These are phyloP conservation scores for Irena cyanogastra DNA, from an alignment of 2,113 vertebrate species.

Conservation along the genomic window DNA sequence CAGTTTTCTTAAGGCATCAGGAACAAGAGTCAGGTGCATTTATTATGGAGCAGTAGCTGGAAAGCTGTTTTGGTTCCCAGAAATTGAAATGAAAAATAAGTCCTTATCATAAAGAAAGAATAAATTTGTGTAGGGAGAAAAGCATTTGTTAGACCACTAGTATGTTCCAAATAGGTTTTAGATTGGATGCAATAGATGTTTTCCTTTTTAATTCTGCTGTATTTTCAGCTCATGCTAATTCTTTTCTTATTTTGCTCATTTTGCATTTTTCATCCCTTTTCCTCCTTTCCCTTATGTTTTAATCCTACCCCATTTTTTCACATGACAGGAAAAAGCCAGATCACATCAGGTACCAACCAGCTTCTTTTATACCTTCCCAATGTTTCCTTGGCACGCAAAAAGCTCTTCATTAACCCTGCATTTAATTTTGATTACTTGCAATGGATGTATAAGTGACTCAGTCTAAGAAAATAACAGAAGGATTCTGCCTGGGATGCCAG, in stretches of 20 bases:
- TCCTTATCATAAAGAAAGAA: not conserved
- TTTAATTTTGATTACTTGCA: slow-evolving; percentile 75
- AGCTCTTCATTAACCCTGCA: slow-evolving; percentile 73
- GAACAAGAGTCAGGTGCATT: not conserved
- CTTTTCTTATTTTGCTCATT: slow-evolving; percentile 77
- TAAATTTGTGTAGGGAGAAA: not conserved
- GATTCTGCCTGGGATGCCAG: slow-evolving; percentile 46
- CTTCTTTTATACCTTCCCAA: slow-evolving; percentile 69
- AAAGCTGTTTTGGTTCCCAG: not conserved
- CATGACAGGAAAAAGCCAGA: slow-evolving; percentile 84
- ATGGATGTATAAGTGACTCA: slow-evolving; percentile 71
- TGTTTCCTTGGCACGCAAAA: slow-evolving; percentile 73
- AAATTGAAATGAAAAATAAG: not conserved
- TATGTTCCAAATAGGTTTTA: not conserved
- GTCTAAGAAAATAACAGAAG: slow-evolving; percentile 59
- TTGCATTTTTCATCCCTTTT: slow-evolving; percentile 74
- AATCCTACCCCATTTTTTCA: slow-evolving; percentile 84
- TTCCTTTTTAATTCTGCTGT: slow-evolving; percentile 66
- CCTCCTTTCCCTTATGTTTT: slow-evolving; percentile 76
- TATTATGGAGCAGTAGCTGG: not conserved
- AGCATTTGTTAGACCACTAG: not conserved
- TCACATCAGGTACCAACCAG: slow-evolving; percentile 82
- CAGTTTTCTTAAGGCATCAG: not conserved
- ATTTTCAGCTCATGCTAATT: slow-evolving; percentile 67
- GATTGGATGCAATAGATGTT: not conserved